Evolutionary conservation across 1,140 invertebrate genomes (phyloP).

Genomic region (Akabosia matsudoensis): DNA sequence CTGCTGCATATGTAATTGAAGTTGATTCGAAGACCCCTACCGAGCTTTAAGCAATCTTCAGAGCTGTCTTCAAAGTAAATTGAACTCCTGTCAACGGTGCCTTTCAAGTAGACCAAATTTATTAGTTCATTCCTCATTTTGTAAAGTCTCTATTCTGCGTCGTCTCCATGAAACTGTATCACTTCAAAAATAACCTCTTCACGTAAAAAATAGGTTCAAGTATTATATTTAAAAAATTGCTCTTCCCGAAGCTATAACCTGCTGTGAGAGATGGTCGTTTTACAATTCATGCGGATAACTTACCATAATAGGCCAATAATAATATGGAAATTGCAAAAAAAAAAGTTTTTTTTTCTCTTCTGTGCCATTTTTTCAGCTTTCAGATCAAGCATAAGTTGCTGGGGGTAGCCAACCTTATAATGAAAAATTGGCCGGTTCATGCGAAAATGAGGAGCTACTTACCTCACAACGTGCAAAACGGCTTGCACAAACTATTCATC

Average conservation of each 20-base stretch:
- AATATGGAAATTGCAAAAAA: too few relatives aligned
- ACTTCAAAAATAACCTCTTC: not conserved
- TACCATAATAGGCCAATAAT: not conserved
- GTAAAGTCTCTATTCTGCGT: not conserved
- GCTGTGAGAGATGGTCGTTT: not conserved
- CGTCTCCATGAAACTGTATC: constrained; percentile 10
- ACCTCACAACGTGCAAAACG: not conserved
- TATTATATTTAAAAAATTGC: not conserved
- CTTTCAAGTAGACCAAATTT: not conserved
- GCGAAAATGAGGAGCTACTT: not conserved
- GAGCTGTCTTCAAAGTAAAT: not conserved
- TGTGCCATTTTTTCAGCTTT: not conserved
- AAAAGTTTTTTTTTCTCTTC: not conserved
- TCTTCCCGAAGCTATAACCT: not conserved
- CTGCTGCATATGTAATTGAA: not conserved
- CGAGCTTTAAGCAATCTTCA: not conserved
- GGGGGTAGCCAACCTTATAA: too few relatives aligned
- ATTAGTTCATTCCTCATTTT: not conserved
- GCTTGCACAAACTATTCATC: not conserved
- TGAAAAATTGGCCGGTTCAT: not conserved
- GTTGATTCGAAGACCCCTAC: not conserved
- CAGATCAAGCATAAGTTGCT: not conserved
- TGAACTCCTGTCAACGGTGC: not conserved
- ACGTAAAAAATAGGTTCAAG: not conserved
- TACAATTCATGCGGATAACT: not conserved